Evolutionary conservation across 2,888 invertebrate species (phyloP).

Genomic region (Oeneis ivallda): DNA sequence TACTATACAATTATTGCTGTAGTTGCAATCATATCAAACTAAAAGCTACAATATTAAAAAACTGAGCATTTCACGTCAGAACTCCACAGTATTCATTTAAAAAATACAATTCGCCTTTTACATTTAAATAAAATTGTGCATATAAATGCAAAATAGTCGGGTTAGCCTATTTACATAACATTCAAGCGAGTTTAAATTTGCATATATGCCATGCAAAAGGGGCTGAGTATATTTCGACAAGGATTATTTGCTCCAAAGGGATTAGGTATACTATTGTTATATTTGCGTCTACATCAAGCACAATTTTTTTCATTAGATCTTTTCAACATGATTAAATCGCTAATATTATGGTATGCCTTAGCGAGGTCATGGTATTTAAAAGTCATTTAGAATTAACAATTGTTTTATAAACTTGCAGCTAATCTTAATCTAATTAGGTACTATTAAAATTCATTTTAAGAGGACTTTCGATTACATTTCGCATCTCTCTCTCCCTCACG

Average conservation of each 20-base stretch:
- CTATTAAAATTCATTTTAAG: no score
- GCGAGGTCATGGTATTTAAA: no score
- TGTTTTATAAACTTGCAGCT: no score
- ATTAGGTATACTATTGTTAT: neutral
- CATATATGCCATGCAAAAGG: conserved; percentile 11
- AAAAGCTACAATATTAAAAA: neutral
- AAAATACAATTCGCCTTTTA: neutral
- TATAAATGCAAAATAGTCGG: conserved; percentile 10
- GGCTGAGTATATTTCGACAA: conserved; percentile 13
- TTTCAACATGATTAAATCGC: neutral
- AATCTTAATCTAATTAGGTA: no score
- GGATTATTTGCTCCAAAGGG: conserved; percentile 4
- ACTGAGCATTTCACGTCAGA: neutral
- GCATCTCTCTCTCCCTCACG: no score
- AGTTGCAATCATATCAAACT: neutral
- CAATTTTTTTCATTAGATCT: neutral
- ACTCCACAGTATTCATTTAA: neutral
- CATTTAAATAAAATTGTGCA: conserved; percentile 8
- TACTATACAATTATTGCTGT: no score
- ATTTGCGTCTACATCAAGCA: neutral
- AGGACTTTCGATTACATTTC: no score
- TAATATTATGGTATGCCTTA: no score
- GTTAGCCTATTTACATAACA: conserved; percentile 17
- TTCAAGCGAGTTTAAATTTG: conserved; percentile 11
- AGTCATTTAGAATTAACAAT: no score